Base-by-base conservation (phyloP, 2,888 invertebrate genomes). In the Phymatocera aterrima region DNA sequence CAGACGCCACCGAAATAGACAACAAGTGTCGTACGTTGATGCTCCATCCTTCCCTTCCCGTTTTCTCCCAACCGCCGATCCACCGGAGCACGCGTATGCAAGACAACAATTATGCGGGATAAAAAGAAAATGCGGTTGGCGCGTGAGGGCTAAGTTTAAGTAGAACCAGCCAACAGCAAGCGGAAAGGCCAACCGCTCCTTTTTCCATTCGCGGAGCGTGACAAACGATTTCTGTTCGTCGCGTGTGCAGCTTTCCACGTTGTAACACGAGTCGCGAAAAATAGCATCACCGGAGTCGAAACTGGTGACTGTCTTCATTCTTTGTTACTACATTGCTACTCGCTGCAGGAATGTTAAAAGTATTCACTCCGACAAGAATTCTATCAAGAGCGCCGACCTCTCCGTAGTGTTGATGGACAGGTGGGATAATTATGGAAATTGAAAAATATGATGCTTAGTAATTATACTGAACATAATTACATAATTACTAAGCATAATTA, bases 1-100 rank as follows among this genome's bases (percentile, higher is more conserved):
- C 60, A 37, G 57, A 57, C 75, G 75, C 75, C 34, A 75, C 75
- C 75, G 75, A 75, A 75, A 75, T 75, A 75, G 75, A 75, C 60
- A 75, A 75, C 75, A 75, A 75, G 75, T 75, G 75, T 75, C 60
- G 75, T 48, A 57, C 57, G 40, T 48, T 34, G 72, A 51, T 72
- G 34, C 34, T 37, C 8, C 18, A n/a, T n/a, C n/a, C n/a, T n/a
- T n/a, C 37, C n/a, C n/a, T 12, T 72, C 31, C 18, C 15, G n/a
- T 34, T 28, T n/a, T 12, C 43, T 18, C 18, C 12, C 18, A 24
- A 40, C 34, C 28, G n/a, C 24, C n/a, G n/a, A 28, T 24, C 72
- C 24, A 34, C 43, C 4, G 8, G 37, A 21, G 21, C 21, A 57
- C 37, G 34, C 48, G 54, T 54, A 37, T 10, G 60, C 21, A 75